These are phyloP conservation scores for Coleophora flavipennella DNA, from an alignment of 2,888 invertebrate genomes.

Conservation along the genomic window DNA sequence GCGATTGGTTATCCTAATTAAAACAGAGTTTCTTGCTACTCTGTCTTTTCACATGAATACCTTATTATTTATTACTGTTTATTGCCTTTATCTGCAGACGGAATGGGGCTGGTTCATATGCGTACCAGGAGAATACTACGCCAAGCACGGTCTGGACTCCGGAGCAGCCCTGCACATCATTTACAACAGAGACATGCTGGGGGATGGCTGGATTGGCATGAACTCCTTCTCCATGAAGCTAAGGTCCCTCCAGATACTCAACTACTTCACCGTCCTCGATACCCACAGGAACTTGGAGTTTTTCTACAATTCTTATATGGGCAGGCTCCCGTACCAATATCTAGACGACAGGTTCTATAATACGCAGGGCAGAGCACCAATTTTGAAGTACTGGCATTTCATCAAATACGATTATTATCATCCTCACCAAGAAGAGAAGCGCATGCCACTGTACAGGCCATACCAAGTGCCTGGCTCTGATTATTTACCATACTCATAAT, in stretches of 20 bases:
- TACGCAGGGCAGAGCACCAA: not conserved
- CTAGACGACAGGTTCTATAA: conserved; percentile 1
- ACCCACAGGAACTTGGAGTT: conserved; percentile 25
- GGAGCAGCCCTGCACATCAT: conserved; percentile 24
- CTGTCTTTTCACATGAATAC: no score
- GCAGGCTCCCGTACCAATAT: conserved; percentile 2
- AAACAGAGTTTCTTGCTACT: no score
- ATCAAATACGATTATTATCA: not conserved
- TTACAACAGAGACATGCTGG: conserved; percentile 11
- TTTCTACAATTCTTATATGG: conserved; percentile 15
- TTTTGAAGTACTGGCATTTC: conserved; percentile 5
- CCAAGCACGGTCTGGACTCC: conserved; percentile 25
- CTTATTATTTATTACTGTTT: no score
- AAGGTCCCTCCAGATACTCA: conserved; percentile 17
- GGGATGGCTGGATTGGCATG: conserved; percentile 26
- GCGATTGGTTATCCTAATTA: no score
- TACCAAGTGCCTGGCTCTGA: no score
- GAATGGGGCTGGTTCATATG: conserved; percentile 37
- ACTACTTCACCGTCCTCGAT: conserved; percentile 29
- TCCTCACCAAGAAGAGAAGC: no score
- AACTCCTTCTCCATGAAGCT: conserved; percentile 24
- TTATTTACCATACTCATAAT: no score
- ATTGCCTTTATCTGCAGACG: conserved; percentile 17
- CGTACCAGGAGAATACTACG: conserved; percentile 16
- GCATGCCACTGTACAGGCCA: no score